Evolutionary conservation across 2,888 invertebrate species (phyloP).

Genomic region (Ennomos fuscantarius): DNA sequence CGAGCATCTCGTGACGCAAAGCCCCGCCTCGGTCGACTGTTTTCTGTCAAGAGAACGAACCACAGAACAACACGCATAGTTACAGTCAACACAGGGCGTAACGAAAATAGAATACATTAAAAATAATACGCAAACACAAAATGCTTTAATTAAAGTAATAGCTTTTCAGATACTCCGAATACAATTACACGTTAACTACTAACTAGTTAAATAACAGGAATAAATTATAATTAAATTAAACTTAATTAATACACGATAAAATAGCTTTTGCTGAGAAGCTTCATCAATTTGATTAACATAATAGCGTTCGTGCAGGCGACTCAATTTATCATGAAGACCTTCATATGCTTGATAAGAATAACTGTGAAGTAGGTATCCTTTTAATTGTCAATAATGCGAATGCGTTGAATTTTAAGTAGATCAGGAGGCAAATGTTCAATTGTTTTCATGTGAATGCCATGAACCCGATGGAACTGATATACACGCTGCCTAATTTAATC

Average conservation of each 20-base stretch:
- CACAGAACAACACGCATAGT: conserved; percentile 52
- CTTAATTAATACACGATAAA: neutral
- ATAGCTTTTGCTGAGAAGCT: conserved; percentile 14
- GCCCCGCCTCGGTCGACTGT: conserved; percentile 66
- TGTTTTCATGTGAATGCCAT: conserved; percentile 51
- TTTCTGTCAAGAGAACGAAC: conserved; percentile 57
- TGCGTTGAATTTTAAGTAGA: conserved; percentile 23
- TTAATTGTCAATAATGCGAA: conserved; percentile 38
- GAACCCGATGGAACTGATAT: conserved; percentile 54
- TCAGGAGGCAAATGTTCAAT: conserved; percentile 51
- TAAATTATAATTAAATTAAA: conserved; percentile 15
- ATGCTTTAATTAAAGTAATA: conserved; percentile 13
- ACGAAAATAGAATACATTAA: conserved; percentile 52
- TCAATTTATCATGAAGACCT: conserved; percentile 47
- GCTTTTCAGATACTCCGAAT: conserved; percentile 21
- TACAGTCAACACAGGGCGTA: conserved; percentile 53
- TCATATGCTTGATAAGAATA: conserved; percentile 55
- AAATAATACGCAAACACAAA: conserved; percentile 20
- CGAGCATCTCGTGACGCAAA: conserved; percentile 69
- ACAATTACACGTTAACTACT: conserved; percentile 18
- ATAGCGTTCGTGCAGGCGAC: conserved; percentile 16
- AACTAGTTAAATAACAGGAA: conserved; percentile 24
- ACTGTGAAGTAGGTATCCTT: conserved; percentile 35
- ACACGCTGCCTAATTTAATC: conserved; percentile 30
- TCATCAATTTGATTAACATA: conserved; percentile 24